A percentile compares a stretch with the other conserved stretches of the same genome.
Evolutionary conservation across 2,888 invertebrate species (phyloP).

Genomic region (Xestia c-nigrum): DNA sequence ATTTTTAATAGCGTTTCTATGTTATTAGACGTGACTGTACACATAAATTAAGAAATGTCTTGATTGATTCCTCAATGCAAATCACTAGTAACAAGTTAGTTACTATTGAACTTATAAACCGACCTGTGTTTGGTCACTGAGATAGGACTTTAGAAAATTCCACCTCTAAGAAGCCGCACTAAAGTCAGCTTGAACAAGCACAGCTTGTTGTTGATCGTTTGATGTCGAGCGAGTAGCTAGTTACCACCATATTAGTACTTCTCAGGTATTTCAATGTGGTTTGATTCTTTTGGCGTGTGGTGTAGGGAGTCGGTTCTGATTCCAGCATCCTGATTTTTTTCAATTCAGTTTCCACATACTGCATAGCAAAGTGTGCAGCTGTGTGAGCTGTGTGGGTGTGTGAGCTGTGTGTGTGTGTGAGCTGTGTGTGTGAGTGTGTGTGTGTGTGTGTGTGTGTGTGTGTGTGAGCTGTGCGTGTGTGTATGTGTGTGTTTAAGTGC

Average conservation of each 20-base stretch:
- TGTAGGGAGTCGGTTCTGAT: not conserved
- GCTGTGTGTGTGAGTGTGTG: too few species aligned
- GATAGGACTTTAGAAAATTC: not conserved
- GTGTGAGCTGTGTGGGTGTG: too few species aligned
- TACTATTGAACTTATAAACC: not conserved
- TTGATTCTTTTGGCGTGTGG: not conserved
- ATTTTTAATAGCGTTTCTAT: too few species aligned
- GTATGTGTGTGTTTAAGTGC: too few species aligned
- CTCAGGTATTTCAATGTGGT: not conserved
- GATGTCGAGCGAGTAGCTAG: not conserved
- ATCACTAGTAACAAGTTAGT: not conserved
- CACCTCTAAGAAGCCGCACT: too few species aligned
- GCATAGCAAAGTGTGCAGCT: too few species aligned
- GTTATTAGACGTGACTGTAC: not conserved
- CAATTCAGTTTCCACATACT: not conserved
- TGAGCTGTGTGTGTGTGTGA: too few species aligned
- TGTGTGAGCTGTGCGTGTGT: not conserved
- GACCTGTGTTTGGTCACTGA: too few species aligned
- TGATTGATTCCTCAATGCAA: not conserved
- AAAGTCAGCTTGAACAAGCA: not conserved
- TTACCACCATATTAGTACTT: not conserved
- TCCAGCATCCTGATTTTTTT: not conserved
- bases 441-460: too few species aligned
- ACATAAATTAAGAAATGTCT: not conserved
- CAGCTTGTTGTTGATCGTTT: not conserved